Evolutionary conservation across 1,140 invertebrate species (phyloP), one percentile per base, ranked within the genome.

Genomic region (Steinernema feltiae): DNA sequence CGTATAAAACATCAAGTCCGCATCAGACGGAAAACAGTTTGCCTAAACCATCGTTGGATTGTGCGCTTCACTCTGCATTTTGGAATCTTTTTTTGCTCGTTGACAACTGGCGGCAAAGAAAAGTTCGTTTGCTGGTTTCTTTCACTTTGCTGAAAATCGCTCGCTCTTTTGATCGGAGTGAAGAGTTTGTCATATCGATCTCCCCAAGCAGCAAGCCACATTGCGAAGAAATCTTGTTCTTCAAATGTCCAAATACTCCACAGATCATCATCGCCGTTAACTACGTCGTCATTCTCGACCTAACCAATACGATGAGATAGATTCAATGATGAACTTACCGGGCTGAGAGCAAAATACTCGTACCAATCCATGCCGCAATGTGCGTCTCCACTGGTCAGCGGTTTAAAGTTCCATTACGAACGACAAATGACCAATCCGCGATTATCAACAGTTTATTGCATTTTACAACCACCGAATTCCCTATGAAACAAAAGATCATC

Each of bases 211-310:
- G 24, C 15, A 21, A 27, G 12, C 53, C 53, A 63, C 53, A 63
- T 63, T 21, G 15, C 24, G 2, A 63, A 27, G 12, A 63, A 3
- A n/a, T 63, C 53, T n/a, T 27, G 7, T 7, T 63, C 53, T 7
- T 63, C 53, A 21, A 63, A 63, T 7, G 53, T n/a, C 53, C 53
- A 63, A 21, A 63, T 63, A 21, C 53, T 63, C 53, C 53, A 63
- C 12, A 63, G 53, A 21, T 63, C 53, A 21, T 63, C 53, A 3
- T 63, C 53, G 12, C 24, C n/a, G n/a, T n/a, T n/a, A n/a, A n/a
- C n/a, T n/a, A n/a, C 53, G 12, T 63, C 53, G 53, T 63, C 53
- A 27, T 63, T 63, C 3, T 15, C 24, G 12, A 3, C 53, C 53
- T 63, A 63, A 63, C 7, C 15, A 15, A 63, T 63, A 63, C 2